Percentiles rank a stretch among this genome's conserved stretches.
These are phyloP conservation scores for Phocoena phocoena DNA, from an alignment of 2,113 vertebrate species.

Conservation along the genomic window DNA sequence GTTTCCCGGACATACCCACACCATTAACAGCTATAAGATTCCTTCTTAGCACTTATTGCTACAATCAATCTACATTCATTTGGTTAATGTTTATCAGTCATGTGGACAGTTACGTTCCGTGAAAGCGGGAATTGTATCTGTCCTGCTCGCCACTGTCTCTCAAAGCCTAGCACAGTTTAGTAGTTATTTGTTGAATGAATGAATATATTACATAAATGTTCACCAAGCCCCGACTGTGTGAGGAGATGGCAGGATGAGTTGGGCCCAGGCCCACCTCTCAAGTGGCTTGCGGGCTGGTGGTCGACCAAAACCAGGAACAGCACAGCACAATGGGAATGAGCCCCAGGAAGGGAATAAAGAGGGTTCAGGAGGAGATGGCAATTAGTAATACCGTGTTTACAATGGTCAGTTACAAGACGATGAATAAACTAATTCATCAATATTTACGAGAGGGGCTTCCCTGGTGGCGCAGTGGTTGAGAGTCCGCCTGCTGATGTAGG, in stretches of 20 bases:
- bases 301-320: rapidly evolving
- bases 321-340: rapidly evolving
- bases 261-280: neutral
- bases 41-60: neutral
- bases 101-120: neutral
- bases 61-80: neutral
- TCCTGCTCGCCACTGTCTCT: rapidly evolving
- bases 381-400: neutral
- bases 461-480: too few relatives aligned
- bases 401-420: neutral
- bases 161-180: neutral
- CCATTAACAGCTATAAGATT: neutral
- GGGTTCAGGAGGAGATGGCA: neutral
- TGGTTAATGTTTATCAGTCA: neutral
- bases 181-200: neutral
- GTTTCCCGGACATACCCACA: neutral
- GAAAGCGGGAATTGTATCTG: neutral
- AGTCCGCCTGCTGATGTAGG: too few relatives aligned
- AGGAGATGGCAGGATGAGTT: neutral
- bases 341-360: neutral
- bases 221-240: neutral
- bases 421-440: neutral
- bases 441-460: too few relatives aligned
- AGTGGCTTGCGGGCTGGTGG: neutral
- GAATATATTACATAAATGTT: neutral